Evolutionary conservation across 2,113 vertebrate genomes (phyloP).

Genomic region (Sardina pilchardus): DNA sequence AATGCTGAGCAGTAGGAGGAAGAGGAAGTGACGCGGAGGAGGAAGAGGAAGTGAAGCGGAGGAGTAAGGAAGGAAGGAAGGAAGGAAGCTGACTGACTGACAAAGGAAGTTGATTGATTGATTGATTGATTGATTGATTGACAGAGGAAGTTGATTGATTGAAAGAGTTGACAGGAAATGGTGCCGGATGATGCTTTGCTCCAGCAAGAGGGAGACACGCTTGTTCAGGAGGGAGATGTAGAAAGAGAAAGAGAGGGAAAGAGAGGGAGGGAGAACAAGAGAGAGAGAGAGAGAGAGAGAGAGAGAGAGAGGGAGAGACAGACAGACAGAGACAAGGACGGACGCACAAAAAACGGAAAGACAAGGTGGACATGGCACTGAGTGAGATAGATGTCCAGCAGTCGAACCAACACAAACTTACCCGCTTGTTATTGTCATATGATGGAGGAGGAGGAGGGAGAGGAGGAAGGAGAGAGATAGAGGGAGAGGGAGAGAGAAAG

Average conservation of each 20-base stretch:
- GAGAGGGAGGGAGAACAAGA: background rate
- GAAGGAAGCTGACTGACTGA: background rate
- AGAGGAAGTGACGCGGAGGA: conserved; percentile 9
- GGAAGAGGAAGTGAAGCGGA: conserved; percentile 43
- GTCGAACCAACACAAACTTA: conserved; percentile 79
- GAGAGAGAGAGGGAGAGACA: background rate
- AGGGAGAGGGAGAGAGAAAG: conserved; percentile 66
- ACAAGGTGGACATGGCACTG: conserved; percentile 65
- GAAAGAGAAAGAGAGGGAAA: no score
- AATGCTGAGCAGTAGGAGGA: conserved; percentile 32
- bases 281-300: conserved; percentile 3
- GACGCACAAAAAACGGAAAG: conserved; percentile 26
- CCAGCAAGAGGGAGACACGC: conserved; percentile 45
- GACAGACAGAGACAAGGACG: conserved; percentile 23
- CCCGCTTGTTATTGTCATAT: conserved; percentile 81
- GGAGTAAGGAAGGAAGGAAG: conserved; percentile 3
- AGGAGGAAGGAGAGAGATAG: conserved; percentile 69
- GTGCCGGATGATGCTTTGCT: background rate
- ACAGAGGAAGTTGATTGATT: conserved; percentile 39
- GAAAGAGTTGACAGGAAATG: conserved; percentile 49
- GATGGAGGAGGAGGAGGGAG: conserved; percentile 77
- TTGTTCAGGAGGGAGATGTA: conserved; percentile 17
- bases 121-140: background rate
- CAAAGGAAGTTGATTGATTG: conserved; percentile 7
- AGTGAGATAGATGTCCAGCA: conserved; percentile 74